Evolutionary conservation across 2,888 invertebrate species (phyloP).

Genomic region (Oligia strigilis): DNA sequence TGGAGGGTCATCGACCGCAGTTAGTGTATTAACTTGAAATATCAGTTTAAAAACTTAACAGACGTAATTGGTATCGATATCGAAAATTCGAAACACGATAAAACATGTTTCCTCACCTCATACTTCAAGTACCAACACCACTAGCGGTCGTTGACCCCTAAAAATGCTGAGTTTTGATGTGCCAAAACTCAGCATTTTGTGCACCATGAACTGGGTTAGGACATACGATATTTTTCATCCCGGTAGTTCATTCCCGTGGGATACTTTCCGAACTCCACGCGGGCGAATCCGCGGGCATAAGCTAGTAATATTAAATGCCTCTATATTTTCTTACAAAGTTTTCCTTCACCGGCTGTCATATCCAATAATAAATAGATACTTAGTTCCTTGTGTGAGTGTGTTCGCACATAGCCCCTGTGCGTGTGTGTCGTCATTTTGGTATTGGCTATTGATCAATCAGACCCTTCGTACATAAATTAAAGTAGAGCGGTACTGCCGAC

Average conservation of each 20-base stretch:
- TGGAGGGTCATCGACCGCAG: no score
- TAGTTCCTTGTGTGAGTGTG: slow-evolving; percentile 11
- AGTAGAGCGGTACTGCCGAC: slow-evolving; percentile 31
- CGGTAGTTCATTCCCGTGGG: not conserved
- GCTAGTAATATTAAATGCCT: not conserved
- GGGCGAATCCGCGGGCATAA: not conserved
- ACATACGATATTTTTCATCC: not conserved
- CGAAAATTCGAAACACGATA: not conserved
- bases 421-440: slow-evolving; percentile 48
- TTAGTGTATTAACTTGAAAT: no score
- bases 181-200: no score
- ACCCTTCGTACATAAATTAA: slow-evolving; percentile 70
- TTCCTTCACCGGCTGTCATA: slow-evolving; percentile 34
- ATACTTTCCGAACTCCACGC: not conserved
- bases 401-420: not conserved
- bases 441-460: slow-evolving; percentile 77
- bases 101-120: not conserved
- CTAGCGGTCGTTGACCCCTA: not conserved
- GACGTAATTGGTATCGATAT: not conserved
- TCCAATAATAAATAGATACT: slow-evolving; percentile 16
- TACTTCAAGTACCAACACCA: not conserved
- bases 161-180: not conserved
- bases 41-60: not conserved
- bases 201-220: not conserved
- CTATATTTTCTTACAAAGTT: slow-evolving; percentile 9